These are phyloP conservation scores for Enteromius mattozi DNA, from an alignment of 2,797 vertebrate species.

Conservation along the genomic window DNA sequence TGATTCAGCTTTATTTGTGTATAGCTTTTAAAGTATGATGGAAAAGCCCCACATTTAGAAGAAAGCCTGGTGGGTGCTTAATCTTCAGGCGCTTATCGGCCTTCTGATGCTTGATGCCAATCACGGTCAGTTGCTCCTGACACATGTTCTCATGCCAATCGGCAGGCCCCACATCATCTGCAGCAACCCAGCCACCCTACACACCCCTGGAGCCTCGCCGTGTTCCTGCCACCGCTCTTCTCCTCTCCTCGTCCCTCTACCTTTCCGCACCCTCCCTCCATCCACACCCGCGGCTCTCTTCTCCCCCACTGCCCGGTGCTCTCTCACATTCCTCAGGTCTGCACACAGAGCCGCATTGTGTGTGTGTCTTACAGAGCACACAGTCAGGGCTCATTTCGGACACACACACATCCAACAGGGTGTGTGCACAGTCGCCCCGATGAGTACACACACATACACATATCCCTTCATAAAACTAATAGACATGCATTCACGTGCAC, in stretches of 20 bases:
- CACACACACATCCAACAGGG: constrained; percentile 45
- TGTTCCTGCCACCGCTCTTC: constrained; percentile 66
- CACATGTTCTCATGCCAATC: constrained; percentile 38
- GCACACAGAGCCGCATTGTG: constrained; percentile 86
- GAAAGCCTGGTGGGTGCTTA: neutral
- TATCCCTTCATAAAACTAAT: constrained; percentile 48
- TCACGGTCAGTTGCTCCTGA: constrained; percentile 24
- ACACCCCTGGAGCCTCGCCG: constrained; percentile 84
- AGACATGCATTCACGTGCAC: constrained; percentile 40
- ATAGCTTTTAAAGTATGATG: neutral
- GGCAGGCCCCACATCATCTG: constrained; percentile 52
- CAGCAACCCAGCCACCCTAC: constrained; percentile 82
- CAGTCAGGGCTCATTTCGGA: constrained; percentile 70
- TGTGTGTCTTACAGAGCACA: constrained; percentile 70
- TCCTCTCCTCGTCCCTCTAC: constrained; percentile 67
- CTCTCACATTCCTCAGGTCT: constrained; percentile 82
- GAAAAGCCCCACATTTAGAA: constrained; percentile 1
- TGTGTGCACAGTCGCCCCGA: constrained; percentile 41
- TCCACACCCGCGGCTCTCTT: constrained; percentile 74
- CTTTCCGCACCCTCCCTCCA: constrained; percentile 75
- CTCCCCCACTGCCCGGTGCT: constrained; percentile 82
- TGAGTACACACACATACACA: constrained; percentile 38
- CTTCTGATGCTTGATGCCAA: constrained; percentile 16
- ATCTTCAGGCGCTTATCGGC: neutral
- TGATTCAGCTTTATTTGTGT: neutral